Evolutionary conservation across 64 coral and sea anemone species (phyloP).

Genomic region (Montipora sp.): DNA sequence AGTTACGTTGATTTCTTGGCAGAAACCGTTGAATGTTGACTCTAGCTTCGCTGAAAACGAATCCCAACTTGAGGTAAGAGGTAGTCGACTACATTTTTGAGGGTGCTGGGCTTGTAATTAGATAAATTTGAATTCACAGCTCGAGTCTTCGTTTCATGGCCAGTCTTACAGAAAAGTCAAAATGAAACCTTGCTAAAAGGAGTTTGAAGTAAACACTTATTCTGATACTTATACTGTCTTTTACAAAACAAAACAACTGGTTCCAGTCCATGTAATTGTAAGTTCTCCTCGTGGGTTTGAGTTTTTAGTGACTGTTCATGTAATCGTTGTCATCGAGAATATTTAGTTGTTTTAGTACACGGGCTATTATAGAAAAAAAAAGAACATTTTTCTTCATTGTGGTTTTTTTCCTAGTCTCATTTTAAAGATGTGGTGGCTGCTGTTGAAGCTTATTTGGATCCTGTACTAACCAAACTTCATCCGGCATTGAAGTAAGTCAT

Average conservation of each 20-base stretch:
- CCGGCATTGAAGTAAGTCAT: slow-evolving; percentile 79
- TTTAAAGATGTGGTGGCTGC: slow-evolving; percentile 78
- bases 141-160: background rate
- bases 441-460: slow-evolving; percentile 84
- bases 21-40: slow-evolving; percentile 31
- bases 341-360: background rate
- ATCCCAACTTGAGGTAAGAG: slow-evolving; percentile 61
- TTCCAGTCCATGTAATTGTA: background rate
- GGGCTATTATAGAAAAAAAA: background rate
- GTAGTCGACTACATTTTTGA: too few species aligned
- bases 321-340: background rate
- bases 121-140: background rate
- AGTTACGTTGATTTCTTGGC: background rate
- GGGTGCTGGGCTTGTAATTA: too few species aligned
- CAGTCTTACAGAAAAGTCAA: too few species aligned
- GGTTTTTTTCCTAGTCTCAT: slow-evolving; percentile 65
- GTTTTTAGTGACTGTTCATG: too few species aligned
- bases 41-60: slow-evolving; percentile 58
- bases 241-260: background rate
- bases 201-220: background rate
- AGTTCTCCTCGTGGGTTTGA: too few species aligned
- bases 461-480: slow-evolving; percentile 79
- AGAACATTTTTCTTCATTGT: background rate
- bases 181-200: background rate
- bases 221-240: too few species aligned